Evolutionary conservation across 2,888 invertebrate species (phyloP).

Genomic region (Drosophila hawaiiensis): DNA sequence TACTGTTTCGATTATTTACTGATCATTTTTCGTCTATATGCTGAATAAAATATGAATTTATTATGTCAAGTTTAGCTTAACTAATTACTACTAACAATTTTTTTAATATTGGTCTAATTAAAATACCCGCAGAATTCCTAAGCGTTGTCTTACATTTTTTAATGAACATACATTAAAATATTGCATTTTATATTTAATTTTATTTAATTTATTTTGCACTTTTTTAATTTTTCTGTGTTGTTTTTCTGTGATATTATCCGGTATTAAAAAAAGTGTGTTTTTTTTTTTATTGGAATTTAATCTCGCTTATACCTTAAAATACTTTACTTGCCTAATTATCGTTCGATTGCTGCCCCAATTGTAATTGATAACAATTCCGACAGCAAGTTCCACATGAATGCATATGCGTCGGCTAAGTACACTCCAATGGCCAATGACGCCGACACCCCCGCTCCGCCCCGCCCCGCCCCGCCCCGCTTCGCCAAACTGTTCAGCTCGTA

Average conservation of each 20-base stretch:
- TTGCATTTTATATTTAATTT: background rate
- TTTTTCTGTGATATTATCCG: background rate
- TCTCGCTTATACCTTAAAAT: background rate
- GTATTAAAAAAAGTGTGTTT: background rate
- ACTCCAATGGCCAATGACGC: slow-evolving; percentile 57
- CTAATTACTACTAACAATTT: background rate
- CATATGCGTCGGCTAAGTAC: slow-evolving; percentile 12
- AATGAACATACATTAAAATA: background rate
- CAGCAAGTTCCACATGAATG: slow-evolving; percentile 34
- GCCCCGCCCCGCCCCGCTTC: background rate
- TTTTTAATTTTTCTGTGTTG: background rate
- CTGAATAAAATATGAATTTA: background rate
- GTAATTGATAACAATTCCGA: slow-evolving; percentile 14
- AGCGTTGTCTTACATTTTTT: background rate
- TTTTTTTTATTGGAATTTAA: too few species aligned
- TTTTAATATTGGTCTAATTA: background rate
- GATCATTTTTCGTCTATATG: background rate
- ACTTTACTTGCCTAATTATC: slow-evolving; percentile 1
- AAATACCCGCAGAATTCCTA: background rate
- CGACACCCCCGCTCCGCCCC: background rate
- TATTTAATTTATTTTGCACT: background rate
- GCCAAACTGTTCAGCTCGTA: slow-evolving; percentile 7
- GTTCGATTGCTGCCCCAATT: slow-evolving; percentile 1
- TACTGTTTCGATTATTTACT: background rate
- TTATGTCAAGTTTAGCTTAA: background rate